Conservation (phyloP, 2,797 vertebrate species). For the Mus spretus region DNA sequence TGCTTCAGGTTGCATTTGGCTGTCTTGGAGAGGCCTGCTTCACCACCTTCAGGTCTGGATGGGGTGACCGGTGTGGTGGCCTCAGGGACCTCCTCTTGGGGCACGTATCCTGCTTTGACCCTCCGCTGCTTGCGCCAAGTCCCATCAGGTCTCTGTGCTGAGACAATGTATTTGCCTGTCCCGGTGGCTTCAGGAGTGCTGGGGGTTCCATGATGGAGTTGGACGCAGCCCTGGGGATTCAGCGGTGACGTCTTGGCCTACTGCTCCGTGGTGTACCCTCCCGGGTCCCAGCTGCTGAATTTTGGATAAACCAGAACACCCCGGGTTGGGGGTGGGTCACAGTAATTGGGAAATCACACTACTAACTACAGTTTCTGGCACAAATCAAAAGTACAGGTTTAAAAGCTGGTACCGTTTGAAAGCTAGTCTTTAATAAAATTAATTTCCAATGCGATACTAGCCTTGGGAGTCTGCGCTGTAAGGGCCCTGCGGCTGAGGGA, state of each 20-base stretch:
- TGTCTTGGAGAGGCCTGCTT: constrained; percentile 92
- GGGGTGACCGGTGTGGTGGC: constrained; percentile 81
- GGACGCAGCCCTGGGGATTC: too few relatives aligned
- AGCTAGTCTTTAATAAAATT: constrained; percentile 7
- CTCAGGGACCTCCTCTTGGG: constrained; percentile 84
- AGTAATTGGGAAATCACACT: not conserved
- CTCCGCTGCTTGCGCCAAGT: constrained; percentile 95
- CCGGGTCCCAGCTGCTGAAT: not conserved
- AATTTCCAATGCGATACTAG: not conserved
- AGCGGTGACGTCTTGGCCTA: too few relatives aligned
- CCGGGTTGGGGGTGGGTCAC: not conserved
- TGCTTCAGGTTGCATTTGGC: constrained; percentile 97
- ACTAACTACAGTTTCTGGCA: not conserved
- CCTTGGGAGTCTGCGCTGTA: not conserved
- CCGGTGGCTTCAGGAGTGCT: not conserved
- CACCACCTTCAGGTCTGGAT: constrained; percentile 81
- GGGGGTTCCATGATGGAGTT: too few relatives aligned
- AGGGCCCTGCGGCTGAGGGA: not conserved
- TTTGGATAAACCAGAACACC: constrained; percentile 8
- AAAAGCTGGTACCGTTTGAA: not conserved
- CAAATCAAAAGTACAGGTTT: not conserved
- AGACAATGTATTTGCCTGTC: constrained; percentile 91
- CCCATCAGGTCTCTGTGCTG: constrained; percentile 81
- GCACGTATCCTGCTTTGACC: constrained; percentile 96
- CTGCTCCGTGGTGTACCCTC: too few relatives aligned